Base-by-base conservation (phyloP, 2,888 invertebrate genomes). In the Thereva unica region DNA sequence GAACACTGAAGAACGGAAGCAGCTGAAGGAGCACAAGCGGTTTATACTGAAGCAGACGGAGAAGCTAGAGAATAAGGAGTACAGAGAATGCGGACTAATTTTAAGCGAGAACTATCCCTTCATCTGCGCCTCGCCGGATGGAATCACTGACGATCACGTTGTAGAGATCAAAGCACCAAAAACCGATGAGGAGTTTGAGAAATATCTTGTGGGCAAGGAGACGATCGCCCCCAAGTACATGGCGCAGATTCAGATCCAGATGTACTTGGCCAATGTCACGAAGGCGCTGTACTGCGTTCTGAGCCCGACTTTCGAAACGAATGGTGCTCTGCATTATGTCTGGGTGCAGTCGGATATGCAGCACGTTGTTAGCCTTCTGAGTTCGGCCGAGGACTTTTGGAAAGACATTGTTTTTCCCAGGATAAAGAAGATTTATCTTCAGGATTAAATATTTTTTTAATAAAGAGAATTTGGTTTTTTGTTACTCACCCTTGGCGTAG, bases 401-500 rank as follows among this genome's bases (percentile, higher is more conserved):
- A 77, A 76, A 49, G 77, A 77, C 56, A 72, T 77, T 1, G 80
- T 78, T 1, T 80, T 76, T 59, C 79, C 80, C 1, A 75, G 75
- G 7, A 74, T 80, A 12, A 59, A 73, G 3, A 78, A 73, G 70
- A 79, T 77, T 34, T 80, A 79, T 69, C 73, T 75, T 34, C 71
- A 71, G 47, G 66, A 70, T 61, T 65, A 70, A 72, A 63, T 71
- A 66, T 69, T 23, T 45, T 54, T 52, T 47, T 52, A 41, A 5
- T 52, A 40, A 63, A 52, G 41, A 63, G 42, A 3, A 12, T 8
- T 42, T 52, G 42, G 34, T 23, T 35, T 56, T 47, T 47, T 9
- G 1, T 3, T 54, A 75, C 80, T 78, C 78, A 91, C 92, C 92
- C 87, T 87, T 91, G 71, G 89, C 91, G 80, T 88, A 87, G 75